These are phyloP conservation scores for Columba guinea DNA, from an alignment of 2,797 vertebrate species.

Conservation along the genomic window DNA sequence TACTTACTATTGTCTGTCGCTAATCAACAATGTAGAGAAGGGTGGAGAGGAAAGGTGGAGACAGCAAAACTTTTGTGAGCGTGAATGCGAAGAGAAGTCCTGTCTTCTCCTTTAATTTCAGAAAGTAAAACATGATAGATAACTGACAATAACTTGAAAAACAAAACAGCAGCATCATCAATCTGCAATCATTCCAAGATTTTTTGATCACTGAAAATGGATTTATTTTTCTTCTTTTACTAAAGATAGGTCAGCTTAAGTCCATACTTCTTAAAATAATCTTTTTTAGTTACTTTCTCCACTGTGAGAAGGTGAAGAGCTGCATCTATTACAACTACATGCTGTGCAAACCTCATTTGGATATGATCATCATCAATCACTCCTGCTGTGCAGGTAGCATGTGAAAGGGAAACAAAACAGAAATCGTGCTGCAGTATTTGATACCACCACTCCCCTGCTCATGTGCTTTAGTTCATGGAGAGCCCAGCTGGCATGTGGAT, in stretches of 20 bases:
- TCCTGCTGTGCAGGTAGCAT: conserved; percentile 57
- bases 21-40: neutral
- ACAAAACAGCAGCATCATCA: neutral
- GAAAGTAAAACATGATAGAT: neutral
- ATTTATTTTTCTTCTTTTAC: neutral
- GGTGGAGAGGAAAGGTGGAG: neutral
- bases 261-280: neutral
- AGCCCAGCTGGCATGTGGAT: neutral
- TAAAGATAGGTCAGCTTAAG: neutral
- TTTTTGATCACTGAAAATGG: neutral
- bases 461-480: neutral
- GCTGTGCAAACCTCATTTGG: conserved; percentile 62
- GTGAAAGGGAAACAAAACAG: conserved; percentile 50
- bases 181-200: neutral
- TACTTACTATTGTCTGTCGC: neutral
- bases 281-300: neutral
- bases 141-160: neutral
- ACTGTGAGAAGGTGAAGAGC: neutral
- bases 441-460: neutral
- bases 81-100: neutral
- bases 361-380: conserved; percentile 52
- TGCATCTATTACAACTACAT: conserved; percentile 10
- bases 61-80: neutral
- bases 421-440: conserved; percentile 19
- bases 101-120: neutral